A percentile compares a stretch with the other conserved stretches of the same genome.
phyloP scores from a whole-genome alignment of 2,888 invertebrate species.

The Notocelia uddmanniana region DNA sequence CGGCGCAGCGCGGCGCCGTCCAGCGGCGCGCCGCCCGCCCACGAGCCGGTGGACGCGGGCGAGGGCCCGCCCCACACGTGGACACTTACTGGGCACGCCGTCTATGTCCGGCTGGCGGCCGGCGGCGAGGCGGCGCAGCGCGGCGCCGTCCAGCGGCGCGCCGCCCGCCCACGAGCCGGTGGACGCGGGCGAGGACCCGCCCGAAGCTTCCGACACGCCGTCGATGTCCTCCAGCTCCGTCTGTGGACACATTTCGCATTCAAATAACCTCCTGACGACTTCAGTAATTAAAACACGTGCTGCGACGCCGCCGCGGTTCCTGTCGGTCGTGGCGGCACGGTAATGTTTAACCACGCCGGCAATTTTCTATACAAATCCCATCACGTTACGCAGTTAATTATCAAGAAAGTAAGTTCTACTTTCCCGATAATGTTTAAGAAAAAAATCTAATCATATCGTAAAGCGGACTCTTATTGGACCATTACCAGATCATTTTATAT shows the following conservation, averaged over 20 bases:
- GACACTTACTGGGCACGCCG: conserved; percentile 54
- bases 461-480: too few relatives aligned
- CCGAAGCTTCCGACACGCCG: conserved; percentile 49
- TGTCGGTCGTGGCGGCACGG: too few relatives aligned
- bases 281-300: too few relatives aligned
- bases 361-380: too few relatives aligned
- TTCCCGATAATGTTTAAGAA: too few relatives aligned
- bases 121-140: conserved; percentile 86
- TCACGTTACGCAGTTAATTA: too few relatives aligned
- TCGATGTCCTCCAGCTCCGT: conserved; percentile 35
- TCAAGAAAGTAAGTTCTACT: too few relatives aligned
- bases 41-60: conserved; percentile 79
- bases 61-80: conserved; percentile 64
- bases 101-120: conserved; percentile 69
- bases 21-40: conserved; percentile 90
- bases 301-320: too few relatives aligned
- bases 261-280: too few relatives aligned
- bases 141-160: conserved; percentile 93
- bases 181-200: conserved; percentile 74
- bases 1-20: conserved; percentile 94
- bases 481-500: too few relatives aligned
- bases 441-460: too few relatives aligned
- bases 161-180: conserved; percentile 87
- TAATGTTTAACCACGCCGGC: too few relatives aligned
- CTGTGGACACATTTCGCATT: conserved; percentile 3